These are phyloP conservation scores for Clarias magur DNA, from an alignment of 2,113 vertebrate species.

Conservation along the genomic window DNA sequence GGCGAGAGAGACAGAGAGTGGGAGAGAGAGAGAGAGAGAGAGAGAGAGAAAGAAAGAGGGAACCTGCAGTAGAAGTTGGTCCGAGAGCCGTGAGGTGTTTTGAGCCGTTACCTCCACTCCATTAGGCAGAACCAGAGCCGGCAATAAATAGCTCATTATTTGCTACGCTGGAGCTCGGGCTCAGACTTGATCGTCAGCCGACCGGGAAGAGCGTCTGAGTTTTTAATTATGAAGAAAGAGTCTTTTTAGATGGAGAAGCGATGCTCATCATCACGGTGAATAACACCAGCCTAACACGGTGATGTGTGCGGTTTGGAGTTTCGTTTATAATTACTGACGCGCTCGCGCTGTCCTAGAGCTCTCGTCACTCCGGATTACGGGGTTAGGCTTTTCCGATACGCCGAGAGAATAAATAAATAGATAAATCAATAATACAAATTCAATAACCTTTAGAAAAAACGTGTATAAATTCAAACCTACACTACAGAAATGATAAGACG, in stretches of 20 bases:
- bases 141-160: slow-evolving; percentile 51
- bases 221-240: slow-evolving; percentile 48
- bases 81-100: slow-evolving; percentile 42
- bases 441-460: neutral
- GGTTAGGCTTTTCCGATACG: neutral
- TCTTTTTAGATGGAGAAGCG: slow-evolving; percentile 17
- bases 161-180: slow-evolving; percentile 35
- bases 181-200: slow-evolving; percentile 18
- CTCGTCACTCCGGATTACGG: neutral
- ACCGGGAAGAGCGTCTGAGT: slow-evolving; percentile 34
- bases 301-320: neutral
- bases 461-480: neutral
- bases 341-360: neutral
- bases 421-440: neutral
- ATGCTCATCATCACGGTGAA: slow-evolving; percentile 40
- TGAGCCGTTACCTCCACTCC: slow-evolving; percentile 48
- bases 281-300: neutral
- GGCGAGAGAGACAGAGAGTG: neutral
- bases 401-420: neutral
- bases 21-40: neutral
- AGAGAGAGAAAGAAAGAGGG: neutral
- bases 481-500: neutral
- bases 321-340: slow-evolving; percentile 34
- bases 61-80: slow-evolving; percentile 18
- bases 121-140: slow-evolving; percentile 52